Percentiles rank a stretch among this genome's conserved stretches.
phyloP scores from a whole-genome alignment of 1,140 invertebrate genomes.

The Hypsibius dujardini region DNA sequence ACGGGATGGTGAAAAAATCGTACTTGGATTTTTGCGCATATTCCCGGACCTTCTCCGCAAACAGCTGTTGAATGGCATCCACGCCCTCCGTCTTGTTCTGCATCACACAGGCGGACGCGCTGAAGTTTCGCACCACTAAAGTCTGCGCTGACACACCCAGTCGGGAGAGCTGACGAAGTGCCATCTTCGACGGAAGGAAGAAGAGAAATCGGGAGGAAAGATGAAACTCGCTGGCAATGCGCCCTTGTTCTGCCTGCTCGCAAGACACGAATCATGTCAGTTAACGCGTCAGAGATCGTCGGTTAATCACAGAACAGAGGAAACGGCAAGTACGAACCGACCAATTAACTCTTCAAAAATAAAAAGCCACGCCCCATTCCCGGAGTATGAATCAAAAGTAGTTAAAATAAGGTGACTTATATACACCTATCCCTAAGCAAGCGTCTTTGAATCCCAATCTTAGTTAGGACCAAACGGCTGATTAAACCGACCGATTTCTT shows the following conservation, averaged over 20 bases:
- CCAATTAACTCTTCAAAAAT: no score
- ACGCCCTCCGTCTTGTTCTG: constrained; percentile 35
- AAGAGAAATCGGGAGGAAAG: background rate
- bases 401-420: no score
- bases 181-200: background rate
- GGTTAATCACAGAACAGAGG: background rate
- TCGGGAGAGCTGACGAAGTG: background rate
- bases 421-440: no score
- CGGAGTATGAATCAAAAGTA: no score
- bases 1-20: constrained; percentile 26
- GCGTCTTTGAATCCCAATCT: no score
- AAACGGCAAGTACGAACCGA: no score
- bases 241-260: background rate
- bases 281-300: background rate
- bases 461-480: no score
- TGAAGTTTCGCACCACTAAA: background rate
- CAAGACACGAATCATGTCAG: background rate
- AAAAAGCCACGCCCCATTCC: no score
- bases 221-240: background rate
- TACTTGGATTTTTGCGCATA: constrained; percentile 58
- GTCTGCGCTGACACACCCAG: background rate
- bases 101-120: background rate
- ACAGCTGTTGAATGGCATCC: constrained; percentile 82
- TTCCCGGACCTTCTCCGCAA: constrained; percentile 75
- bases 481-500: no score